Percentiles rank a stretch among this genome's conserved stretches.
Evolutionary conservation across 64 coral and sea anemone genomes (phyloP).

Genomic region (Hydrozoanthus tunicans): DNA sequence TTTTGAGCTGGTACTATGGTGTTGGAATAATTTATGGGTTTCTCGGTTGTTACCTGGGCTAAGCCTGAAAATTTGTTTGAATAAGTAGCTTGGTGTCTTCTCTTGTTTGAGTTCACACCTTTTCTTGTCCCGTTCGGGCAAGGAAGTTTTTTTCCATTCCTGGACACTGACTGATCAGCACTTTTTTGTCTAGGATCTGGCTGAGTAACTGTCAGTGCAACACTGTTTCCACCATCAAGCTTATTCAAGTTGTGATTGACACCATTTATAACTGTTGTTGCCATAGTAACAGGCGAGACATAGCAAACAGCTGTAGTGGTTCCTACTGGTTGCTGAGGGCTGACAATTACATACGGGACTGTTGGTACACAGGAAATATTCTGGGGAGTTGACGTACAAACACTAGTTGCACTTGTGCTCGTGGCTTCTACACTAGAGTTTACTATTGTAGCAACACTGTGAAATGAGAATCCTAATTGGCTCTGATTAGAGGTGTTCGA

Average conservation of each 20-base stretch:
- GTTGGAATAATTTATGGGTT: neutral
- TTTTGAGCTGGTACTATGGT: neutral
- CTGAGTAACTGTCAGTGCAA: neutral
- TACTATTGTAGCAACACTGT: slow-evolving; percentile 76
- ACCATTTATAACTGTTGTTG: slow-evolving; percentile 30
- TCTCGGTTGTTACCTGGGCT: neutral
- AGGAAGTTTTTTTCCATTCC: neutral
- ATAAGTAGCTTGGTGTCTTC: neutral
- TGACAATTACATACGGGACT: slow-evolving; percentile 50
- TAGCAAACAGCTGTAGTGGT: slow-evolving; percentile 43
- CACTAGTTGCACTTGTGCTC: slow-evolving; percentile 33
- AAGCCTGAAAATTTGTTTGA: neutral
- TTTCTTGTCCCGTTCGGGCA: slow-evolving; percentile 31
- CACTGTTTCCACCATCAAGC: neutral
- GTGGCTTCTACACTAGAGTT: slow-evolving; percentile 53
- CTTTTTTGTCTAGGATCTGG: neutral
- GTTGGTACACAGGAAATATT: slow-evolving; percentile 35
- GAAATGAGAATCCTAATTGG: slow-evolving; percentile 69
- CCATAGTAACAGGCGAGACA: slow-evolving; percentile 51
- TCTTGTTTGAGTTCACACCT: neutral
- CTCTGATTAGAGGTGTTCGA: neutral
- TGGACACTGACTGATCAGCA: neutral
- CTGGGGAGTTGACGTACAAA: slow-evolving; percentile 21
- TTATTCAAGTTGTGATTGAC: neutral
- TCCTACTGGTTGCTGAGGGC: slow-evolving; percentile 20